Conservation (phyloP, 2,797 vertebrate species). For the Sebastes trivittatus region DNA sequence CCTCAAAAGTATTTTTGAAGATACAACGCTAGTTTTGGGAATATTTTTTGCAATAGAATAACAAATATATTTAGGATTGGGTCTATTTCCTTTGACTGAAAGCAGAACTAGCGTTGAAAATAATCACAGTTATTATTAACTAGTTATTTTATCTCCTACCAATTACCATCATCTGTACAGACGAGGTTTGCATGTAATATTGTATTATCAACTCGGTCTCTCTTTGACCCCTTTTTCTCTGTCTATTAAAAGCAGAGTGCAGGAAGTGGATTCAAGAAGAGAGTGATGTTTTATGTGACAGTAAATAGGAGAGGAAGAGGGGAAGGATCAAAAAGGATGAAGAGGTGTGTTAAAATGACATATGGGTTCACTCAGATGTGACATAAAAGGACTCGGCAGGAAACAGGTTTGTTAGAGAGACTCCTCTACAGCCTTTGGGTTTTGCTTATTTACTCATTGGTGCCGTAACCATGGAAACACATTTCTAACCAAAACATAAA, state of each 20-base stretch:
- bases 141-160: background rate
- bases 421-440: background rate
- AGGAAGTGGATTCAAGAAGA: background rate
- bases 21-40: background rate
- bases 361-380: conserved; percentile 20
- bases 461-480: background rate
- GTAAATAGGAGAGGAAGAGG: conserved; percentile 24
- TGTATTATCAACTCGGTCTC: background rate
- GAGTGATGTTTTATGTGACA: conserved; percentile 22
- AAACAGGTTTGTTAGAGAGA: background rate
- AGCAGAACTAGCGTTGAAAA: background rate
- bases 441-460: background rate
- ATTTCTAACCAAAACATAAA: background rate
- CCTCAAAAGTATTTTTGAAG: background rate
- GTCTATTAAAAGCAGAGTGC: background rate
- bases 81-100: background rate
- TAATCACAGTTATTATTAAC: background rate
- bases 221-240: background rate
- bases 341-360: conserved; percentile 1
- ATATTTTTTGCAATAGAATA: background rate
- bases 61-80: background rate
- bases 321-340: conserved; percentile 26
- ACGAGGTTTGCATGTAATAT: background rate
- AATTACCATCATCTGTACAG: background rate
- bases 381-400: conserved; percentile 6